Evolutionary conservation across 2,888 invertebrate species (phyloP).

Genomic region (Gortyna flavago): DNA sequence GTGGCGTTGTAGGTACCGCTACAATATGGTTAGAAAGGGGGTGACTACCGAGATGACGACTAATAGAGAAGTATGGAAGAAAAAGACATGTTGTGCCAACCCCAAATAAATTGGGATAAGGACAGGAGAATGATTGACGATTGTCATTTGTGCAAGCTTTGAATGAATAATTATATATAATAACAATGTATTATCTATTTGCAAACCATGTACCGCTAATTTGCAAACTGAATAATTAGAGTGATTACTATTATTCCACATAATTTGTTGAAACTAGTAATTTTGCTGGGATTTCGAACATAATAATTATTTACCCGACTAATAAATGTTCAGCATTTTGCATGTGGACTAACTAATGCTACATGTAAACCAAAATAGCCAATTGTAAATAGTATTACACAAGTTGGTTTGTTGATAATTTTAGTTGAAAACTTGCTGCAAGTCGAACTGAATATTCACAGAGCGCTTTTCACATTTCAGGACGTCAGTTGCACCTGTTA

Average conservation of each 20-base stretch:
- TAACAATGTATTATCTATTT: background rate
- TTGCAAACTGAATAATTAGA: slow-evolving; percentile 5
- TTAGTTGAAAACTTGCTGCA: background rate
- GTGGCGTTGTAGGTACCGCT: too few relatives aligned
- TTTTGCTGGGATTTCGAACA: slow-evolving; percentile 4
- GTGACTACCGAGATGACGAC: too few relatives aligned
- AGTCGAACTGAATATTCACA: background rate
- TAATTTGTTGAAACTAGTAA: slow-evolving; percentile 27
- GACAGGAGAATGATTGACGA: too few relatives aligned
- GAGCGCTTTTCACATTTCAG: background rate
- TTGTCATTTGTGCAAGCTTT: too few relatives aligned
- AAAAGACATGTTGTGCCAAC: too few relatives aligned
- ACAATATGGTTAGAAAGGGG: too few relatives aligned
- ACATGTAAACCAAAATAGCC: background rate
- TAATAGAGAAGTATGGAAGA: too few relatives aligned
- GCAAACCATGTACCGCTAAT: background rate
- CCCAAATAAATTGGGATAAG: too few relatives aligned
- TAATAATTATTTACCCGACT: background rate
- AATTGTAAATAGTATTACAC: background rate
- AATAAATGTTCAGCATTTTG: background rate
- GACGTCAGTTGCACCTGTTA: background rate
- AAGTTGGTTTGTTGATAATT: background rate
- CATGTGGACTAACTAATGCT: background rate
- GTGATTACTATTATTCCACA: slow-evolving; percentile 6
- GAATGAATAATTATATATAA: too few relatives aligned